Evolutionary conservation across 2,113 vertebrate genomes (phyloP).

Genomic region (Ceyx cyanopectus): DNA sequence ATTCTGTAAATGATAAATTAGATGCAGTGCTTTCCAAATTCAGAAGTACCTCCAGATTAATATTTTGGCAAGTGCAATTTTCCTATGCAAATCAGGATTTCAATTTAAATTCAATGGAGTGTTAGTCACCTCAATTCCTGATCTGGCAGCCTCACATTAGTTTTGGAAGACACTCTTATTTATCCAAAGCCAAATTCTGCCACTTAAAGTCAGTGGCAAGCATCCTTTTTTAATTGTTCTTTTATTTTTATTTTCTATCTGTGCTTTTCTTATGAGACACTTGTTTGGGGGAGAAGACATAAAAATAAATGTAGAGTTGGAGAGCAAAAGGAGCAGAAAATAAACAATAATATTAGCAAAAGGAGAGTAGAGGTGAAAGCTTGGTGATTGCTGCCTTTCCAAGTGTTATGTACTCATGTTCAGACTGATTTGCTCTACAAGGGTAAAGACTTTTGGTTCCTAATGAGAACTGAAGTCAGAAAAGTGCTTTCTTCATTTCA

Average conservation of each 20-base stretch:
- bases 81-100: background rate
- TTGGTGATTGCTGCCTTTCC: background rate
- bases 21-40: background rate
- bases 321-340: conserved; percentile 31
- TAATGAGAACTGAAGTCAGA: background rate
- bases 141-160: background rate
- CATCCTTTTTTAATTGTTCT: background rate
- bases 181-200: background rate
- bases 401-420: background rate
- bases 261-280: background rate
- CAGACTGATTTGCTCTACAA: background rate
- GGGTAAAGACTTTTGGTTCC: background rate
- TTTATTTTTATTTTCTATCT: fast-evolving
- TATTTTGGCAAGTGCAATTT: background rate
- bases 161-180: background rate
- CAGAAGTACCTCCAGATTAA: background rate
- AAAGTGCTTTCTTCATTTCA: background rate
- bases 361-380: background rate
- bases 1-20: background rate
- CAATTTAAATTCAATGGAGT: background rate
- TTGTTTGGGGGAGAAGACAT: background rate
- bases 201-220: background rate
- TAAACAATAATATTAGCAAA: conserved; percentile 39
- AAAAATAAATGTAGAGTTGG: background rate
- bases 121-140: background rate